Base-by-base conservation (phyloP, 2,888 invertebrate species). In the Adelognathus sp. region DNA sequence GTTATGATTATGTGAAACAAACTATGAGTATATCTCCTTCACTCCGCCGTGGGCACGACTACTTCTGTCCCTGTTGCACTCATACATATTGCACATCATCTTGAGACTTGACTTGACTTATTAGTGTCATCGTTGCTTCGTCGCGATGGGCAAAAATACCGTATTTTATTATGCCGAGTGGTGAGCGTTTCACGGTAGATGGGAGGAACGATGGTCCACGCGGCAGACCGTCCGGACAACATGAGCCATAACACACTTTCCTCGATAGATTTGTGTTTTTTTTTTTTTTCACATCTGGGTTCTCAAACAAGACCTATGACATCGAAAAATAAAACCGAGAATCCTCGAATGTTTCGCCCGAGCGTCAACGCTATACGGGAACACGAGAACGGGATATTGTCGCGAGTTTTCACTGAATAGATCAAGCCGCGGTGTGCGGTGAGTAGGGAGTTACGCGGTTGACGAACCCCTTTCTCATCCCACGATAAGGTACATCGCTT, bases 391-490 rank as follows among this genome's bases (percentile, higher is more conserved):
- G 41, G n/a, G 24, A 39, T 11, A 46, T 46, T 46, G 21, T 18
- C 11, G 46, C 1, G 46, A 24, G 46, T 46, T 46, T 46, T 46
- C 46, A 11, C 21, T 18, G 67, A 14, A 16, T 44, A 52, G n/a
- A 29, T 14, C 33, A 14, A 36, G 33, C 29, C 29, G 60, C 44
- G 69, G 58, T 71, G 64, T 74, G 77, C 54, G 52, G 41, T 84
- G 87, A 88, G 89, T 90, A 88, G 90, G 90, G 89, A 88, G 85
- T 84, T 80, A 78, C 82, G 80, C 81, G 86, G 87, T 84, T 88
- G 88, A 87, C 86, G 78, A 63, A 66, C 52, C 71, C 86, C 89
- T 90, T 88, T 89, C 88, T 84, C 88, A 85, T 84, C 82, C 81
- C 81, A 76, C 78, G 79, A 58, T 64, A 71, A 60, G 63, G 66